Base-by-base conservation (phyloP, 2,888 invertebrate species). In the Geotrupes spiniger region DNA sequence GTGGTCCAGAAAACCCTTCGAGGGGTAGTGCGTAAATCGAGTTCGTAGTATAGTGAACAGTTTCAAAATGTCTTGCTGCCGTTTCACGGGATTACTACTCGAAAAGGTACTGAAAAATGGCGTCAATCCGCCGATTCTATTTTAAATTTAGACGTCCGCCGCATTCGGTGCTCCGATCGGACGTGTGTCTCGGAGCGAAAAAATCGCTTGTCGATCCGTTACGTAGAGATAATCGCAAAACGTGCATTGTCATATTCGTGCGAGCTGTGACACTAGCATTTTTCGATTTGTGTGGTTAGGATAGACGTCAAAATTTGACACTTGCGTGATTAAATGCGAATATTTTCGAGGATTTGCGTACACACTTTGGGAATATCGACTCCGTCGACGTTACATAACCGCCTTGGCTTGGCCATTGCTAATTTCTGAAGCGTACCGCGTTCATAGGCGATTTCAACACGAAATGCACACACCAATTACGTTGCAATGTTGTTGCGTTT, bases 31-130 rank as follows among this genome's bases (percentile, higher is more conserved):
- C 60, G 33, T 44, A 40, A 42, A 58, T 57, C 54, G 70, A 41
- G 40, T 46, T 36, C 12, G 27, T 10, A 44, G 36, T 15, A 38
- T 74, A 69, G 72, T 72, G 73, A 70, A 66, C 70, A 71, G 69
- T 73, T 38, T 74, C 71, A 74, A 73, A 62, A 67, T 65, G 69
- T 64, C 62, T 59, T 60, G 61, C 57, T 57, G 49, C 61, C 61
- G 60, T 69, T 65, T 64, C 60, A 56, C 59, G 57, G 56, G 55
- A 60, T 65, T 70, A 64, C 66, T 65, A 55, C n/a, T n/a, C n/a
- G 63, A 69, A 68, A 72, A 72, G 71, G 71, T 72, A 71, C 64
- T 65, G 70, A 72, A 75, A n/a, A 74, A 74, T 75, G 75, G 75
- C 74, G 74, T 73, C 74, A 71, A 70, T 69, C 21, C 66, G 59